Percentiles rank a stretch among this genome's conserved stretches.
These are phyloP conservation scores for Tanytarsus gracilentus DNA, from an alignment of 2,888 invertebrate species.

Conservation along the genomic window DNA sequence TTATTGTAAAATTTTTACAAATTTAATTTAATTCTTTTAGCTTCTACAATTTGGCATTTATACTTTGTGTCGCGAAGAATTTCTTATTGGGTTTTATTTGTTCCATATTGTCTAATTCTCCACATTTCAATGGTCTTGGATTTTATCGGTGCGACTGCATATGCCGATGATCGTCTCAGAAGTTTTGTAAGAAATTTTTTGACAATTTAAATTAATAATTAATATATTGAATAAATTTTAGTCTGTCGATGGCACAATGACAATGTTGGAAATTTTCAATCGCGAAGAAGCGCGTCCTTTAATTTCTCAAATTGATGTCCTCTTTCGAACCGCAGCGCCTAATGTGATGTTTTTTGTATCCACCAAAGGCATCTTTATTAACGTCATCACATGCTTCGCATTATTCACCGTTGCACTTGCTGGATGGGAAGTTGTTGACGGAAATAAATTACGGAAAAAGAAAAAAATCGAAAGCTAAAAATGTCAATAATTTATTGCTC, in stretches of 20 bases:
- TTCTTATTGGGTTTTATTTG: neutral
- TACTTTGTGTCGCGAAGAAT: neutral
- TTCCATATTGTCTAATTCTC: neutral
- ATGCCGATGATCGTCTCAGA: slow-evolving; percentile 7
- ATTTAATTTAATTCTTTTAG: neutral
- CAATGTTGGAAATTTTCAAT: slow-evolving; percentile 19
- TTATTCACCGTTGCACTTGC: slow-evolving; percentile 8
- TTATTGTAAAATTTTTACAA: neutral
- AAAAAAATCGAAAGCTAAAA: neutral
- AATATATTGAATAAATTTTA: neutral
- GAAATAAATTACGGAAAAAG: slow-evolving; percentile 1
- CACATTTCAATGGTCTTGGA: neutral
- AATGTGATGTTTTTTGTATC: slow-evolving; percentile 8
- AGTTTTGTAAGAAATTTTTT: neutral
- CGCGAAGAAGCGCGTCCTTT: slow-evolving; percentile 8
- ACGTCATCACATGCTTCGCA: neutral
- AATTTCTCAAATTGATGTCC: slow-evolving; percentile 14
- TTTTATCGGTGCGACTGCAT: neutral
- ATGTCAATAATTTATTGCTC: neutral
- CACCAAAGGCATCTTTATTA: neutral
- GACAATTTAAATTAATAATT: neutral
- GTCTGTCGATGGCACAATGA: slow-evolving; percentile 21
- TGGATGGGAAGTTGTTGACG: slow-evolving; percentile 25
- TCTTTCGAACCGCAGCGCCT: neutral
- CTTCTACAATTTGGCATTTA: neutral